Evolutionary conservation across 1,140 invertebrate genomes (phyloP), one percentile per base, ranked within the genome.

Genomic region (Branchinecta lynchi): DNA sequence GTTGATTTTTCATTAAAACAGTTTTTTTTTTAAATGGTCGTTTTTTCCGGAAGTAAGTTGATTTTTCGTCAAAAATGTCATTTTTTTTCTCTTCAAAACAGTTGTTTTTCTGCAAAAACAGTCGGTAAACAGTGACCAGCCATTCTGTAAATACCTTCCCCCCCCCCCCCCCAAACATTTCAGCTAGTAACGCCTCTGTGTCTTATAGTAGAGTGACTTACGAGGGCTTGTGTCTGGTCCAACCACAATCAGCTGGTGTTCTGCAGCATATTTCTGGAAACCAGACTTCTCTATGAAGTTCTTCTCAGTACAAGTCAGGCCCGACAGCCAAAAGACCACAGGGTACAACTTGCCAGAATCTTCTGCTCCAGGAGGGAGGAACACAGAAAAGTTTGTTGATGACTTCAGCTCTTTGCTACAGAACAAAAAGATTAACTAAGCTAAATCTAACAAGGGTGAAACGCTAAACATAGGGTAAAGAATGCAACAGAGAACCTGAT

Each of bases 241-340:
- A 3, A 99, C 89, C 65, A 98, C 84, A 72, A 93, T 85, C 1
- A 96, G 78, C 12, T 87, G 86, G 77, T 90, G 81, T 76, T 94
- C 80, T 43, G 90, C 82, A 67, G 94, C 94, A 76, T 86, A 87
- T 78, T 84, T 84, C 81, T 99, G 96, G 73, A 89, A 88, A 46
- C 94, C 95, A 67, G 93, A 86, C 81, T 99, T 99, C 68, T 90
- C 86, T 67, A 97, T 89, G 77, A 98, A 97, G 81, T 99, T 99
- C 75, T 92, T 86, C 78, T 99, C 96, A 43, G 86, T 96, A 77
- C 96, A 98, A 0, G 90, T 93, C 7, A 99, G 80, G 10, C 95
- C 95, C 66, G 95, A 97, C 0, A 98, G 81, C 83, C 89, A 98
- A 77, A 93, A 97, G 7, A 98, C 83, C 8, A 95, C 89, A 45